Evolutionary conservation across 2,113 vertebrate species (phyloP), one percentile per base, ranked within the genome.

Genomic region (Cryptotis parvus): DNA sequence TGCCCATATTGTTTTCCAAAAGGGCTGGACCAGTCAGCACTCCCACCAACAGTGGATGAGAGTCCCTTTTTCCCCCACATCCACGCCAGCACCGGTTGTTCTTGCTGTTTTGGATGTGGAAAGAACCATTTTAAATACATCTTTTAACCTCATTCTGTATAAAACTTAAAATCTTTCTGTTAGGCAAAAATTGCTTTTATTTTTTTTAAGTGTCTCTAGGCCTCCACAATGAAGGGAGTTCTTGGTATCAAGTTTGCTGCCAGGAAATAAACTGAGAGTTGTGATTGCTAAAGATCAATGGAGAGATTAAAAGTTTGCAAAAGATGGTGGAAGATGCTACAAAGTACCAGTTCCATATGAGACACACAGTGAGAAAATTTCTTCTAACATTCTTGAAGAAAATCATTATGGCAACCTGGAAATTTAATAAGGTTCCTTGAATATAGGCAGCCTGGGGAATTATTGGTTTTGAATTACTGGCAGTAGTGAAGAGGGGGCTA

Each of bases 401-500:
- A 94, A 85, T 91, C 74, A 91, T 89, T 90, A 31, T 31, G 91
- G 84, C 84, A 89, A 92, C 92, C 89, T 95, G 63, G 68, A 97
- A 88, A 92, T 37, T 94, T 95, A 78, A 96, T 94, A 92, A 96
- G 87, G 95, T 94, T 95, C 90, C 84, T 89, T 86, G 91, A 95
- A 96, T 84, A 87, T 93, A 68, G 90, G 63, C 61, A 76, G 75
- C 80, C 84, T n/a, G 89, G 49, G 87, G 95, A 97, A 94, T 96
- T 83, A 92, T 41, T 94, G 95, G 95, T 95, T 95, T 95, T 97
- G 90, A 97, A 81, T 96, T 97, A 97, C 95, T 94, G 86, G 82
- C 94, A 97, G 77, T 35, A 96, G 81, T 95, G 84, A 94, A 97
- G 97, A 97, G 96, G n/a, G n/a, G 96, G 97, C 97, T 98, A 97